Conservation (phyloP, 2,113 vertebrate species). For the Lucifuga dentata region DNA sequence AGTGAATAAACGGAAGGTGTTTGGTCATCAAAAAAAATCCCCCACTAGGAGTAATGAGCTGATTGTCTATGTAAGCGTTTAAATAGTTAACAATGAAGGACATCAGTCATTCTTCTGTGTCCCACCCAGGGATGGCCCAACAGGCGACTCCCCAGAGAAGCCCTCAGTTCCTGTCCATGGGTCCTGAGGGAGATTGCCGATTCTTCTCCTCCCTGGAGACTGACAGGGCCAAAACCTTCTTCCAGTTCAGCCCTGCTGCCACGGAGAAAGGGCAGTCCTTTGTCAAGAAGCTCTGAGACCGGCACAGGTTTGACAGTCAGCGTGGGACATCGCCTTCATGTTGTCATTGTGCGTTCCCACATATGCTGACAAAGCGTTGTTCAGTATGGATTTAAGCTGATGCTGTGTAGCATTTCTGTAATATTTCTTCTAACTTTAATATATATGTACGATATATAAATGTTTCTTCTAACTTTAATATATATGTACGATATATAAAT, state of each 20-base stretch:
- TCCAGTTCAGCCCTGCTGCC: conserved; percentile 78
- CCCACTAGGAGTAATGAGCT: conserved; percentile 41
- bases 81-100: conserved; percentile 48
- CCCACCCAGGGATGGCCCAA: conserved; percentile 55
- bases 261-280: conserved; percentile 51
- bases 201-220: conserved; percentile 76
- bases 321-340: not conserved
- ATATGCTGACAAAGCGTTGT: not conserved
- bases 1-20: conserved; percentile 20
- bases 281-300: conserved; percentile 68
- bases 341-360: not conserved
- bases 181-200: conserved; percentile 56
- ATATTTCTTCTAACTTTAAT: conserved; percentile 1
- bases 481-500: too few relatives aligned
- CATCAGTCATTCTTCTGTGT: conserved; percentile 37
- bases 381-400: not conserved
- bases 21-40: conserved; percentile 29
- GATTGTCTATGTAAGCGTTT: conserved; percentile 54
- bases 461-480: too few relatives aligned
- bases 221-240: conserved; percentile 73
- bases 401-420: not conserved
- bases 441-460: too few relatives aligned
- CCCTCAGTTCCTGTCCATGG: conserved; percentile 59
- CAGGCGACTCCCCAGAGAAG: conserved; percentile 65
- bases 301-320: not conserved